A percentile compares a stretch with the other conserved stretches of the same genome.
Conservation (phyloP, 2,888 invertebrate genomes). For the Drosophila mimica region DNA sequence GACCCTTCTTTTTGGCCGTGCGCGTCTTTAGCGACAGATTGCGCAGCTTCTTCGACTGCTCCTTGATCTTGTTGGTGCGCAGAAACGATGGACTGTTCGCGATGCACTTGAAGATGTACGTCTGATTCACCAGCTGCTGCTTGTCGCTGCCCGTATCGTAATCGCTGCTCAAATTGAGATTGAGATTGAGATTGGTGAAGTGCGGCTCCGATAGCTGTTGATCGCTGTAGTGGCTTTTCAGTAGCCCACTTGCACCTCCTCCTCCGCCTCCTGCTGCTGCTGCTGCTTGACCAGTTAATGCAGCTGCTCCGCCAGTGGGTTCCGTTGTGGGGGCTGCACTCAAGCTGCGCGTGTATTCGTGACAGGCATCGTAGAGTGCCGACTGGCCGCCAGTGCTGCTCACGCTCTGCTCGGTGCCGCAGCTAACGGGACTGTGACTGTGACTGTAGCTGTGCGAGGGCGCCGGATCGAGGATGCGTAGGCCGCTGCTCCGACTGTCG, state of each 20-base stretch:
- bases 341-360: conserved; percentile 70
- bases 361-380: conserved; percentile 75
- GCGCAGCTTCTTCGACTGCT: conserved; percentile 84
- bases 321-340: conserved; percentile 73
- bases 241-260: conserved; percentile 43
- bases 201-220: conserved; percentile 81
- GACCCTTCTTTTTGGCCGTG: conserved; percentile 83
- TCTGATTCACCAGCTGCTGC: conserved; percentile 83
- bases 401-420: conserved; percentile 61
- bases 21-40: conserved; percentile 84
- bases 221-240: conserved; percentile 84
- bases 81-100: conserved; percentile 85
- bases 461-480: conserved; percentile 61
- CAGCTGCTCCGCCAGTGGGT: conserved; percentile 54
- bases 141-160: conserved; percentile 79
- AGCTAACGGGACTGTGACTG: conserved; percentile 75
- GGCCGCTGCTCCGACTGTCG: conserved; percentile 74
- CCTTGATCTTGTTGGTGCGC: conserved; percentile 84
- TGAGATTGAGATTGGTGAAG: conserved; percentile 74
- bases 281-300: conserved; percentile 34
- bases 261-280: conserved; percentile 41
- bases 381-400: conserved; percentile 70
- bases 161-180: conserved; percentile 70
- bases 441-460: conserved; percentile 69
- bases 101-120: conserved; percentile 85